Evolutionary conservation across 2,888 invertebrate genomes (phyloP).

Genomic region (Dermolepida albohirtum): DNA sequence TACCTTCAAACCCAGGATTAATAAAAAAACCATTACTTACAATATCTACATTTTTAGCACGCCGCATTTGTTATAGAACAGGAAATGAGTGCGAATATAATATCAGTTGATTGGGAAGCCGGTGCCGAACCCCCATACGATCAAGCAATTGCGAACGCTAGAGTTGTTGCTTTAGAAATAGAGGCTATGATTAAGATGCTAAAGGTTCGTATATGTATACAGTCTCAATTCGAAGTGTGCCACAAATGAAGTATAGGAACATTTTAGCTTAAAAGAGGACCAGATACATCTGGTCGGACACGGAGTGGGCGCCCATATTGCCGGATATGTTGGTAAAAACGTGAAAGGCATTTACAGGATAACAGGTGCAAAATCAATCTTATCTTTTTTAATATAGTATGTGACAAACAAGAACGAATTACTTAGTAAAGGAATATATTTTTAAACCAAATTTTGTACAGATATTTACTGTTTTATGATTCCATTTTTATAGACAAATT

Average conservation of each 20-base stretch:
- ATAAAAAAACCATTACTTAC: no score
- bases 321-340: slow-evolving; percentile 66
- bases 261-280: slow-evolving; percentile 48
- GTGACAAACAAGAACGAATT: no score
- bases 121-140: slow-evolving; percentile 69
- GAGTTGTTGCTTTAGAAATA: slow-evolving; percentile 69
- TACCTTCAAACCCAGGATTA: no score
- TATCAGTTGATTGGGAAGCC: slow-evolving; percentile 68
- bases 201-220: slow-evolving; percentile 54
- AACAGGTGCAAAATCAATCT: slow-evolving; percentile 58
- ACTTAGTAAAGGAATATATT: no score
- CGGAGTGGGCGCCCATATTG: slow-evolving; percentile 68
- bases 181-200: slow-evolving; percentile 63
- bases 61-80: slow-evolving; percentile 52
- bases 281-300: slow-evolving; percentile 67
- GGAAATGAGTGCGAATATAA: slow-evolving; percentile 60
- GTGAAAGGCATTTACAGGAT: slow-evolving; percentile 57
- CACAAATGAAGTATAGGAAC: slow-evolving; percentile 41
- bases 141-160: slow-evolving; percentile 70
- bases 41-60: slow-evolving; percentile 48
- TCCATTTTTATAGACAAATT: no score
- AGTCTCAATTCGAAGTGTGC: slow-evolving; percentile 6
- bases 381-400: no score
- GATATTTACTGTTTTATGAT: no score
- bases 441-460: no score